A percentile compares a stretch with the other conserved stretches of the same genome.
These are phyloP conservation scores for Heliocidaris erythrogramma DNA, from an alignment of 35 echinoderm and acorn worm genomes.

Conservation along the genomic window DNA sequence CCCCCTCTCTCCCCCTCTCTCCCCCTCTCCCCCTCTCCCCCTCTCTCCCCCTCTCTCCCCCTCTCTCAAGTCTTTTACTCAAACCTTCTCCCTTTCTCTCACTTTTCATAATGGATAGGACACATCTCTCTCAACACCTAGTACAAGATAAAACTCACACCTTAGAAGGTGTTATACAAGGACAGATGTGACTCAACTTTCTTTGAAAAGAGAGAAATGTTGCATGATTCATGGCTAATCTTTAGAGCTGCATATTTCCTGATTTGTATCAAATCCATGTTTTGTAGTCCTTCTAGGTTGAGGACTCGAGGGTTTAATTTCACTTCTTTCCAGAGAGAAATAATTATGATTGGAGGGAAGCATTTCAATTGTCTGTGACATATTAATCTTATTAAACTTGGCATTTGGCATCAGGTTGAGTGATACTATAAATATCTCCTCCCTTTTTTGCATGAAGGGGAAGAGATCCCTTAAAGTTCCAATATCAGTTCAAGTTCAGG, in stretches of 20 bases:
- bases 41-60: not conserved
- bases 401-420: not conserved
- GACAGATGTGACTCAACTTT: slow-evolving; percentile 1
- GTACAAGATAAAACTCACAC: slow-evolving; percentile 15
- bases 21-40: not conserved
- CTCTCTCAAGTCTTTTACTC: not conserved
- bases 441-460: too few species aligned
- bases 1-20: not conserved
- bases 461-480: too few species aligned
- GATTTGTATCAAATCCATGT: not conserved
- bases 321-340: not conserved
- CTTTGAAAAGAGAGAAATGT: not conserved
- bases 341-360: not conserved
- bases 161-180: not conserved
- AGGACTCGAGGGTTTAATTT: too few species aligned
- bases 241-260: not conserved
- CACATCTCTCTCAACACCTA: not conserved
- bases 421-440: not conserved
- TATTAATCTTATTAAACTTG: not conserved
- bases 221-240: not conserved
- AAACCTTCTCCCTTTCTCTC: not conserved
- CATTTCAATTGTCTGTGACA: not conserved
- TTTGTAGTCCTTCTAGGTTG: too few species aligned
- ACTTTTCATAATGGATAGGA: not conserved
- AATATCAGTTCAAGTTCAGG: too few species aligned